Percentiles rank a stretch among this genome's conserved stretches.
phyloP scores from a whole-genome alignment of 2,888 invertebrate species.

The Mactromeris polynyma region DNA sequence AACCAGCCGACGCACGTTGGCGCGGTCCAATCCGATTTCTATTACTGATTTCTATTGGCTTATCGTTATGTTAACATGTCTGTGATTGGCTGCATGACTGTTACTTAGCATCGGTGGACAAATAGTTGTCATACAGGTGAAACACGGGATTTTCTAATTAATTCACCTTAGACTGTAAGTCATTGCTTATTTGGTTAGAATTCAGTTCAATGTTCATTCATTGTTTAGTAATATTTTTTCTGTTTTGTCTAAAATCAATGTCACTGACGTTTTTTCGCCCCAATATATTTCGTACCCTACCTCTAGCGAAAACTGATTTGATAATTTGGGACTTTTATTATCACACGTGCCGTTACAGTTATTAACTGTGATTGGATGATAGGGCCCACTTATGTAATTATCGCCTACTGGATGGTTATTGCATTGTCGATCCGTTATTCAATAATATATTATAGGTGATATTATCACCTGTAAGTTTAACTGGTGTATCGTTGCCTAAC shows the following conservation, averaged over 20 bases:
- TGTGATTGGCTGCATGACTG: constrained; percentile 51
- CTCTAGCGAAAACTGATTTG: too few species aligned
- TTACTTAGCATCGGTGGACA: constrained; percentile 65
- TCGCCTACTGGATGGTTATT: too few species aligned
- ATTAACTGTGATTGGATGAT: too few species aligned
- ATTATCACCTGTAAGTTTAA: too few species aligned
- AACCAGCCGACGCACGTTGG: constrained; percentile 48
- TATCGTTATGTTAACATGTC: background rate
- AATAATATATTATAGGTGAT: too few species aligned
- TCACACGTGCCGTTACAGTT: too few species aligned
- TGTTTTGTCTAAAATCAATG: background rate
- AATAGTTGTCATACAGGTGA: constrained; percentile 56
- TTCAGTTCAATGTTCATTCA: background rate
- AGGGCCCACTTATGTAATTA: too few species aligned
- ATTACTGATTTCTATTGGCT: constrained; percentile 34
- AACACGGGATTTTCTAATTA: constrained; percentile 19
- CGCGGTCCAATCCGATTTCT: constrained; percentile 29
- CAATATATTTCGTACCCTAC: background rate
- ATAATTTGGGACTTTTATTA: too few species aligned
- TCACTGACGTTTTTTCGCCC: background rate
- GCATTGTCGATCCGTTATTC: too few species aligned
- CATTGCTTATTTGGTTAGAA: background rate
- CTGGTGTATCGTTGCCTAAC: too few species aligned
- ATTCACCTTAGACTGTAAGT: background rate
- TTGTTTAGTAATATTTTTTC: background rate